Evolutionary conservation across 2,113 vertebrate species (phyloP).

Genomic region (Seriola rivoliana): DNA sequence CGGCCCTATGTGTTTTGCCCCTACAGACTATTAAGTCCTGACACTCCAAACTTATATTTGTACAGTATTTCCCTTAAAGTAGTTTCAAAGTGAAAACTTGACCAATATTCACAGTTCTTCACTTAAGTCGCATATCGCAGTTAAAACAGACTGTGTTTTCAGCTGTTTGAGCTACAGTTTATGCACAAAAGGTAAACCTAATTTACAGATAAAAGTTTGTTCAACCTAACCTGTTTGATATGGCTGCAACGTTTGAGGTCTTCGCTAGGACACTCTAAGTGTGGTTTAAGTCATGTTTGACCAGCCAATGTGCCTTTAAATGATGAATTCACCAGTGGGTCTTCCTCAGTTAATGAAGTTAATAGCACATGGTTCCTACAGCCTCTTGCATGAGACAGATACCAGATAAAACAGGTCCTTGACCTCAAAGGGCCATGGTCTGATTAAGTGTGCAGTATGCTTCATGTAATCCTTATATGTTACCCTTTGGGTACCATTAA

Average conservation of each 20-base stretch:
- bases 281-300: not conserved
- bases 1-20: not conserved
- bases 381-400: not conserved
- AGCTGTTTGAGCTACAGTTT: not conserved
- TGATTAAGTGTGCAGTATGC: not conserved
- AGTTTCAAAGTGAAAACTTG: not conserved
- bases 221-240: not conserved
- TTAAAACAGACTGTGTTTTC: not conserved
- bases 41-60: not conserved
- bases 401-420: not conserved
- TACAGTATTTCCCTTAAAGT: not conserved
- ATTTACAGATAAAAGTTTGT: not conserved
- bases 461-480: not conserved
- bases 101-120: not conserved
- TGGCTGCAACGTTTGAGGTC: not conserved
- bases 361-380: not conserved
- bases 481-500: slow-evolving; percentile 7
- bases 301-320: not conserved
- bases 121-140: not conserved
- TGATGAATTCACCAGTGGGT: not conserved
- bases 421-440: not conserved
- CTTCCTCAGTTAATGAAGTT: not conserved
- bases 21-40: not conserved
- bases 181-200: not conserved
- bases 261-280: not conserved